Conservation (phyloP, 2,888 invertebrate genomes). For the Antheraea yamamai region DNA sequence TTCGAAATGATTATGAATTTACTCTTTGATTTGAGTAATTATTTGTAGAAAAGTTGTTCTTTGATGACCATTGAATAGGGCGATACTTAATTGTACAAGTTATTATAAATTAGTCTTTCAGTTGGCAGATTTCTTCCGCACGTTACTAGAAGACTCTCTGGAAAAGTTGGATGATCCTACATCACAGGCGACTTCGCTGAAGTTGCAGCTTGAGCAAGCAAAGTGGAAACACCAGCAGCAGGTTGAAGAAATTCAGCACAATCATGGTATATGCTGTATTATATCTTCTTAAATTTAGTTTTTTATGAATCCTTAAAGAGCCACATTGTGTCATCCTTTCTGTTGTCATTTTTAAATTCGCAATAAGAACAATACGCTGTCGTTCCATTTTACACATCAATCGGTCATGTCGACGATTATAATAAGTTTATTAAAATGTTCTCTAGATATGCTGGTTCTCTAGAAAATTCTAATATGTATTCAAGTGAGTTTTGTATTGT, state of each 20-base stretch:
- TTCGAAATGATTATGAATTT: too few species aligned
- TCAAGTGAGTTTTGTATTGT: too few species aligned
- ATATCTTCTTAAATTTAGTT: background rate
- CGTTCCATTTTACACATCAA: too few species aligned
- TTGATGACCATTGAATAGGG: background rate
- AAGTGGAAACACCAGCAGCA: constrained; percentile 89
- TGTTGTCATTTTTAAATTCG: too few species aligned
- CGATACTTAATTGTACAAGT: background rate
- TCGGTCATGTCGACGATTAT: too few species aligned
- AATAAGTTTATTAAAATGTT: too few species aligned
- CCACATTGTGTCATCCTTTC: background rate
- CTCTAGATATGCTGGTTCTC: too few species aligned
- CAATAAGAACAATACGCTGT: too few species aligned
- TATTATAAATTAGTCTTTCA: constrained; percentile 43
- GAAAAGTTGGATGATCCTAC: constrained; percentile 82
- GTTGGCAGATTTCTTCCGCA: constrained; percentile 87
- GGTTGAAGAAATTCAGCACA: constrained; percentile 87
- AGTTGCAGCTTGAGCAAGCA: constrained; percentile 86
- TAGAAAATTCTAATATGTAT: too few species aligned
- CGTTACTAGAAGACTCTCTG: constrained; percentile 85
- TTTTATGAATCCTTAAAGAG: too few species aligned
- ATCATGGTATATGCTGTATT: constrained; percentile 75
- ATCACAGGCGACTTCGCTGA: constrained; percentile 82
- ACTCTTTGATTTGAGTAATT: too few species aligned
- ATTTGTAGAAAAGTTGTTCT: too few species aligned